phyloP scores from a whole-genome alignment of 2,113 vertebrate species.

The Petroica traversi region DNA sequence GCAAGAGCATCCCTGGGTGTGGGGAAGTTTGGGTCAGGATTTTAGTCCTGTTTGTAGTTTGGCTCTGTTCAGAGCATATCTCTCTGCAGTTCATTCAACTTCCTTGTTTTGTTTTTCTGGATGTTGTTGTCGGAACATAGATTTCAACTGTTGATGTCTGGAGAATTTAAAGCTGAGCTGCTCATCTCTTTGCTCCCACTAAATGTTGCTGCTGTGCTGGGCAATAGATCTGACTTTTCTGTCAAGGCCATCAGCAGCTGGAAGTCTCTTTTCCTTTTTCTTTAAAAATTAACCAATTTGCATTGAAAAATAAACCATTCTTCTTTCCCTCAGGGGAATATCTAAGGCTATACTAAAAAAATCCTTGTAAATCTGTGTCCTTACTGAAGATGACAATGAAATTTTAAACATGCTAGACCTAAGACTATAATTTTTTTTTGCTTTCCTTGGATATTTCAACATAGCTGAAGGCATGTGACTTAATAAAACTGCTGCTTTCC shows the following conservation, averaged over 20 bases:
- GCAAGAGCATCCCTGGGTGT: background rate
- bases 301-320: background rate
- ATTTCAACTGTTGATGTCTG: background rate
- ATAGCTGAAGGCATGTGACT: background rate
- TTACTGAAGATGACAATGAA: background rate
- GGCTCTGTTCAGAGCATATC: background rate
- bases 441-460: background rate
- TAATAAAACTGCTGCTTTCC: background rate
- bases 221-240: background rate
- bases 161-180: constrained; percentile 11
- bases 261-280: background rate
- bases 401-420: background rate
- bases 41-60: background rate
- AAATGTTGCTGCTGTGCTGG: background rate
- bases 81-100: constrained; percentile 14
- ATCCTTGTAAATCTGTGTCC: background rate
- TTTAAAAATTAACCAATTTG: background rate
- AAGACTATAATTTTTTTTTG: background rate
- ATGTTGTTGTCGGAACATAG: background rate
- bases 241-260: background rate
- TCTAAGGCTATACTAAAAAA: background rate
- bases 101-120: constrained; percentile 23
- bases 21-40: background rate
- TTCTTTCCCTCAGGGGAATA: background rate
- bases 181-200: background rate